Evolutionary conservation across 1,140 invertebrate genomes (phyloP), one percentile per base, ranked within the genome.

Genomic region (Onthophagus taurus): DNA sequence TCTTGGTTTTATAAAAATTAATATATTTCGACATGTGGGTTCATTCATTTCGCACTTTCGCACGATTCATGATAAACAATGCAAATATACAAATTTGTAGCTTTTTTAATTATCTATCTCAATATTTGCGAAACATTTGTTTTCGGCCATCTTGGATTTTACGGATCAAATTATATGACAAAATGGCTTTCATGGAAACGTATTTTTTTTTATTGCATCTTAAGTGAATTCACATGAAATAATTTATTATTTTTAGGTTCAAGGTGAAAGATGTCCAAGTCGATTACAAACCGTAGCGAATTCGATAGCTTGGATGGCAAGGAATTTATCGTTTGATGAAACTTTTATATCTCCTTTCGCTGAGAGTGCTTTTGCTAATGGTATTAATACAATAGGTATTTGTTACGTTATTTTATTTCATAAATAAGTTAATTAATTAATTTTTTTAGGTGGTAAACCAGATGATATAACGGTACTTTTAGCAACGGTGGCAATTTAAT

Each of bases 381-480:
- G 94, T 54, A 94, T 95, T 47, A 78, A 91, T 64, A 82, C 89
- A 51, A 83, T 83, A 67, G 92, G 90, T 92, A 66, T 72, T 71
- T 11, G 35, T 37, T 16, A 42, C 16, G 2, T 5, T 17, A 16
- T 42, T 30, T 42, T 31, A 55, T 49, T 61, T 1, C 24, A 21
- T 21, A 7, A n/a, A 21, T n/a, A n/a, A n/a, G n/a, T n/a, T n/a
- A n/a, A n/a, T n/a, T n/a, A n/a, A 55, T 54, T 54, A 63, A 68
- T 61, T 54, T 65, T 80, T 76, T 42, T 67, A 94, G 90, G 92
- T 65, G 91, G 92, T 45, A 96, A 96, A 72, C 91, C 91, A 35
- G 94, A 97, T 66, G 94, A 97, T 71, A 95, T 97, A 64, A 97
- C 94, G 60, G 89, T 97, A 57, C 77, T 97, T 54, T 75, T 97